phyloP scores from a whole-genome alignment of 2,113 vertebrate genomes.

The Octodon degus region DNA sequence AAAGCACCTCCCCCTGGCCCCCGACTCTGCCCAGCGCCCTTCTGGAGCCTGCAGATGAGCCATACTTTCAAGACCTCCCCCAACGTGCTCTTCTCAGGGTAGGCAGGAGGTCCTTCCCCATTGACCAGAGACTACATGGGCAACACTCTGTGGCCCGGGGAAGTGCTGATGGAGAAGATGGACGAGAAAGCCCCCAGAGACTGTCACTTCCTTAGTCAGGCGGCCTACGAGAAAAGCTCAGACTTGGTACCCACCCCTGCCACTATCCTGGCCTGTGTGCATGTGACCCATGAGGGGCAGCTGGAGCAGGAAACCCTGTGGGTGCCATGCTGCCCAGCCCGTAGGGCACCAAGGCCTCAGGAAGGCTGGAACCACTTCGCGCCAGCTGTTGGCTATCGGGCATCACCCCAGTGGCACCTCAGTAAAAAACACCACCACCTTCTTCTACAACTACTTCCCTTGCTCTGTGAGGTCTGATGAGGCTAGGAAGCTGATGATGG shows the following conservation, averaged over 20 bases:
- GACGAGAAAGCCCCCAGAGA: background rate
- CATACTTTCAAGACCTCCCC: background rate
- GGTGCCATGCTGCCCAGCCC: background rate
- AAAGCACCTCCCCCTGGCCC: background rate
- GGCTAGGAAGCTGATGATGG: background rate
- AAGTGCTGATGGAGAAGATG: background rate
- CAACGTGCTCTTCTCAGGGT: background rate
- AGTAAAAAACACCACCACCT: slow-evolving; percentile 67
- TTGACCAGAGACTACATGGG: background rate
- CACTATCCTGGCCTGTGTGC: background rate
- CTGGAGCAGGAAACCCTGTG: background rate
- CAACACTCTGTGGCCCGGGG: background rate
- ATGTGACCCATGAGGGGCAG: background rate
- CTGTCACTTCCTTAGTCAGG: background rate
- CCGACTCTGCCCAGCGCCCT: slow-evolving; percentile 36
- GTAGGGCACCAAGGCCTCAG: background rate
- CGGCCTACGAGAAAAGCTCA: background rate
- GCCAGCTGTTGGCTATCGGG: slow-evolving; percentile 21
- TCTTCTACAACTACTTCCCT: slow-evolving; percentile 5
- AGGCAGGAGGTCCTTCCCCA: background rate
- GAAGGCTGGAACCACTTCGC: slow-evolving; percentile 57
- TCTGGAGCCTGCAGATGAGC: background rate
- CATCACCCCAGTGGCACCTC: slow-evolving; percentile 40
- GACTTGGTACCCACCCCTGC: background rate
- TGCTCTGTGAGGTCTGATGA: background rate